Base-by-base conservation (phyloP, 2,113 vertebrate species). In the Cygnus atratus region DNA sequence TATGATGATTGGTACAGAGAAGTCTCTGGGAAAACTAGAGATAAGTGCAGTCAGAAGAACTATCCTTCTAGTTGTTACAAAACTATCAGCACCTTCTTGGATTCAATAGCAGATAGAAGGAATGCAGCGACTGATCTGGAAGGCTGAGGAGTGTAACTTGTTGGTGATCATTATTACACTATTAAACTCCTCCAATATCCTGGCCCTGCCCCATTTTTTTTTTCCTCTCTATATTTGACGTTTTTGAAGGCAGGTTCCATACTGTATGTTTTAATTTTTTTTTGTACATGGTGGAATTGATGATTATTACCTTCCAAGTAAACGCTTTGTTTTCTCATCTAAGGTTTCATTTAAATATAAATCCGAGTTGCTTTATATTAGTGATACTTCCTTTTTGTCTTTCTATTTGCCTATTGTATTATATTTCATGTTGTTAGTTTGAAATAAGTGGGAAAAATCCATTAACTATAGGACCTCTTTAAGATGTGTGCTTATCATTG, bases 1-100 rank as follows among this genome's bases (percentile, higher is more conserved):
- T 5, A 2, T 52, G 29, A 26, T 33, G 33, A 58, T 29, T 66
- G 19, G 20, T 33, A 7, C 0, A 1, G 25, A 43, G 10, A 66
- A 52, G 7, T 77, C 24, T 31, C 7, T 54, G 11, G 9, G 33
- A 66, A 67, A 81, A 70, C 5, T 33, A 66, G 16, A 65, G 75
- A 54, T 68, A 20, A 67, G 29, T 26, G 20, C 31, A 50, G n/a
- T 84, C 13, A 59, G 50, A 63, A 83, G 31, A 83, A 3, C 8
- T 46, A 0, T 33, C 4, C 2, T 80, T 77, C 44, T 67, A 10
- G 13, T 67, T 78, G 25, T 66, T n/a, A 39, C 0, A 28, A 46
- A 46, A 61, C 41, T 58, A 21, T 61, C 58, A 65, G 22, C 16
- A 33, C 81, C 33, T 57, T 59, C 84, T 84, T 3, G 2, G 43